Base-by-base conservation (phyloP, 2,113 vertebrate genomes). In the Archocentrus centrarchus region DNA sequence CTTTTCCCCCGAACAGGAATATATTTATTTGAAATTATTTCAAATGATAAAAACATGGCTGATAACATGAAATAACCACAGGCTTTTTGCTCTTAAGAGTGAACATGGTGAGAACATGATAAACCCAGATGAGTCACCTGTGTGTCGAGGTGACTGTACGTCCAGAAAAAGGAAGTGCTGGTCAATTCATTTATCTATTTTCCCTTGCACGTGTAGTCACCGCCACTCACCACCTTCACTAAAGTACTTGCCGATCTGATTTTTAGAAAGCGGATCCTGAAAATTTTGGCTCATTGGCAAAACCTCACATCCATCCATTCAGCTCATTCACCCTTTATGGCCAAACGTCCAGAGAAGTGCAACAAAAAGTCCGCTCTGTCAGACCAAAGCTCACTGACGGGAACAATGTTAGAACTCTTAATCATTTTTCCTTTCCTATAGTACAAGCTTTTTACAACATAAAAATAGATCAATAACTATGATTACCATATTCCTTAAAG, bases 401-500 rank as follows among this genome's bases (percentile, higher is more conserved):
- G 64, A 87, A 79, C 86, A 76, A 59, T 24, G 87, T 91, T 89
- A 91, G 70, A 87, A 79, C 82, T 91, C 92, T 90, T 84, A 59
- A 88, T 90, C 77, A 88, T 59, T 81, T 94, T 20, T 90, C 88
- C 83, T 93, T 89, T 94, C 93, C 95, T 96, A 85, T 91, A 91
- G 95, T 89, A 96, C 95, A 97, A 95, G 90, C 91, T 95, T 95
- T 96, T 93, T 95, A 97, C 94, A 96, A 95, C 95, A 94, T 94
- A 97, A 94, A 96, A 96, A 96, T 91, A 96, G 93, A 97, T 95
- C 95, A 94, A 80, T 93, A 95, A 94, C 94, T 96, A 96, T 90
- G 83, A 95, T 96, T 95, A 96, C 86, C 89, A 89, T 95, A 92
- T 89, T 94, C 89, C 93, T 91, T 96, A 82, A 83, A 93, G 95